Conservation (phyloP, 2,888 invertebrate species). For the Eugnorisma glareosa region DNA sequence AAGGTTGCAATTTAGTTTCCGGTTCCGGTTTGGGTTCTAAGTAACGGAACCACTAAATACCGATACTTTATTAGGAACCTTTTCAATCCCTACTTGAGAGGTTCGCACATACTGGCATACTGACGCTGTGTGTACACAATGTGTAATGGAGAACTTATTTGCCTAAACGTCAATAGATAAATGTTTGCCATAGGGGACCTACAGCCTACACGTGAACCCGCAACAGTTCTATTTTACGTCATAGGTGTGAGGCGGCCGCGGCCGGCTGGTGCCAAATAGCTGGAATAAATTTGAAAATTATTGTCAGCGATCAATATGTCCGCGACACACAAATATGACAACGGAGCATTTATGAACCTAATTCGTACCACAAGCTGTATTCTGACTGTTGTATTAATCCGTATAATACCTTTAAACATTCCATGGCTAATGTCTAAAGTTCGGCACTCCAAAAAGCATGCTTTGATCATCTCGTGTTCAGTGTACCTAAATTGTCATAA, state of each 20-base stretch:
- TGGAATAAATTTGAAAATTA: conserved; percentile 59
- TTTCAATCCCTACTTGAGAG: too few relatives aligned
- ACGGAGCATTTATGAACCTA: conserved; percentile 23
- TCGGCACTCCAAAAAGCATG: not conserved
- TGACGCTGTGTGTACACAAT: too few relatives aligned
- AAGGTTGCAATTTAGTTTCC: too few relatives aligned
- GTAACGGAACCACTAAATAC: too few relatives aligned
- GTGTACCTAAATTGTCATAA: not conserved
- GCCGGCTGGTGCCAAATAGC: conserved; percentile 56
- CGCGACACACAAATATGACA: conserved; percentile 49
- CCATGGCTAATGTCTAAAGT: not conserved
- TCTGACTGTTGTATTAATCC: conserved; percentile 7
- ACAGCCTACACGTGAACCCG: not conserved
- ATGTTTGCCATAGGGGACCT: not conserved
- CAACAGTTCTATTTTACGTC: conserved; percentile 34
- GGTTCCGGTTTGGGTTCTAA: too few relatives aligned
- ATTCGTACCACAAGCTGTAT: conserved; percentile 17
- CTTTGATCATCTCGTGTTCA: conserved; percentile 5
- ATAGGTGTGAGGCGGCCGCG: conserved; percentile 27
- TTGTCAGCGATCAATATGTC: conserved; percentile 53
- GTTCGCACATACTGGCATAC: too few relatives aligned
- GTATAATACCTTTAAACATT: conserved; percentile 8
- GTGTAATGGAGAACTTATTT: too few relatives aligned
- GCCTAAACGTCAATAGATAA: too few relatives aligned
- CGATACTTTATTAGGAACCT: too few relatives aligned